Conservation (phyloP, 2,113 vertebrate species). For the Psammodynastes pulverulentus region DNA sequence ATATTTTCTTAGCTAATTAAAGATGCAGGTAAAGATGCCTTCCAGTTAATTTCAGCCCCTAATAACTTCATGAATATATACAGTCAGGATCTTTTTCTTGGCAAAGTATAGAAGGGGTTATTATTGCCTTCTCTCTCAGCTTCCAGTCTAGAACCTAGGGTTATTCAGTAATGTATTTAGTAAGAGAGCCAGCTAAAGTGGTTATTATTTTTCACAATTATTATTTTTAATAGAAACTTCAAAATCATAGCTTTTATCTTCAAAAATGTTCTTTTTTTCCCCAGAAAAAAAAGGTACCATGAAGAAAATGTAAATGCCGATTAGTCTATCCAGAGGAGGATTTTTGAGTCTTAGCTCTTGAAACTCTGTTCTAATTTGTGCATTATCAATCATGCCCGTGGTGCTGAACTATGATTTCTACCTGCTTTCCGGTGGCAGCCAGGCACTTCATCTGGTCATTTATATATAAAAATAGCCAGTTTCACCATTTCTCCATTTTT, state of each 20-base stretch:
- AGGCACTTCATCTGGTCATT: not conserved
- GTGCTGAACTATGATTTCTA: not conserved
- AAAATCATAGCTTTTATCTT: not conserved
- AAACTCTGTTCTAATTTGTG: not conserved
- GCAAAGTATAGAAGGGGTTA: not conserved
- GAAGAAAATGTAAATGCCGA: not conserved
- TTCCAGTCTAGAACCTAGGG: not conserved
- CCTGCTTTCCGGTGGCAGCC: not conserved
- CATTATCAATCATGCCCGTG: not conserved
- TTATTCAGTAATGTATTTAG: not conserved
- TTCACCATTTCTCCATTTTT: not conserved
- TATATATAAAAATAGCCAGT: not conserved
- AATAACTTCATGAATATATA: not conserved
- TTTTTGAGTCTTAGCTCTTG: not conserved
- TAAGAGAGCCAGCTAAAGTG: not conserved
- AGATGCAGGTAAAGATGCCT: not conserved
- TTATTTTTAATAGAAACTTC: not conserved
- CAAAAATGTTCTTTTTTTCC: not conserved
- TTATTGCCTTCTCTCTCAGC: not conserved
- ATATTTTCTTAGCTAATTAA: not conserved
- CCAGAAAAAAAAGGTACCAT: not conserved
- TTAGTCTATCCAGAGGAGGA: not conserved
- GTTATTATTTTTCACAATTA: not conserved
- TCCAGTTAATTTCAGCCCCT: not conserved
- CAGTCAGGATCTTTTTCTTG: not conserved